Evolutionary conservation across 2,888 invertebrate genomes (phyloP).

Genomic region (Torymus texanus): DNA sequence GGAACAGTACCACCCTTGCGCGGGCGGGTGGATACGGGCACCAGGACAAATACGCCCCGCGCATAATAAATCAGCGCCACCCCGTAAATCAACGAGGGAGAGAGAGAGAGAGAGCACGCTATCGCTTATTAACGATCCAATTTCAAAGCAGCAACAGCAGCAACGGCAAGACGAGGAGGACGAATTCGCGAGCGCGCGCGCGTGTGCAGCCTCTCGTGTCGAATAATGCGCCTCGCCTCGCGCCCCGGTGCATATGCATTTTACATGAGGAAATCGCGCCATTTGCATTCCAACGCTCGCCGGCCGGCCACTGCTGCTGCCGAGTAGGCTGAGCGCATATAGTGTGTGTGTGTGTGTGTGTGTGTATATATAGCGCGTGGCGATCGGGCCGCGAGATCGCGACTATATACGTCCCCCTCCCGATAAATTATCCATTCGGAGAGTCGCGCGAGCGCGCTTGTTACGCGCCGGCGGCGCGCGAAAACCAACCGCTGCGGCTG

Average conservation of each 20-base stretch:
- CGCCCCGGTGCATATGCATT: constrained; percentile 31
- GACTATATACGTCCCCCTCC: neutral
- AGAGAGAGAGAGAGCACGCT: neutral
- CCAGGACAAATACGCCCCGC: constrained; percentile 14
- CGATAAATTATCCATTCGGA: constrained; percentile 48
- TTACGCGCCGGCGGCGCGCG: constrained; percentile 4
- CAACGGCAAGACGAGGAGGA: neutral
- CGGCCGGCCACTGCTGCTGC: neutral
- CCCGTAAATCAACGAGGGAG: constrained; percentile 33
- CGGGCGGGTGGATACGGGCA: too few species aligned
- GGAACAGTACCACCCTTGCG: too few species aligned
- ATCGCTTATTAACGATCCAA: constrained; percentile 57
- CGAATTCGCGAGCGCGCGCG: constrained; percentile 33
- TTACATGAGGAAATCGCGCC: constrained; percentile 38
- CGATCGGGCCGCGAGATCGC: constrained; percentile 19
- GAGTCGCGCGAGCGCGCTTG: too few species aligned
- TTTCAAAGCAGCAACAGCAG: constrained; percentile 33
- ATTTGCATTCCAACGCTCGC: constrained; percentile 47
- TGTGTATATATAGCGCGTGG: neutral
- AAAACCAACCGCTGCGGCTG: neutral
- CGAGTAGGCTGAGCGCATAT: neutral
- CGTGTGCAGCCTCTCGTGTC: constrained; percentile 6
- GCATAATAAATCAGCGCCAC: constrained; percentile 42
- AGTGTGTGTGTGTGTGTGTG: neutral
- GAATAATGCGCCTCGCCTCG: constrained; percentile 11